Evolutionary conservation across 2,797 vertebrate genomes (phyloP).

Genomic region (Enoplosus armatus): DNA sequence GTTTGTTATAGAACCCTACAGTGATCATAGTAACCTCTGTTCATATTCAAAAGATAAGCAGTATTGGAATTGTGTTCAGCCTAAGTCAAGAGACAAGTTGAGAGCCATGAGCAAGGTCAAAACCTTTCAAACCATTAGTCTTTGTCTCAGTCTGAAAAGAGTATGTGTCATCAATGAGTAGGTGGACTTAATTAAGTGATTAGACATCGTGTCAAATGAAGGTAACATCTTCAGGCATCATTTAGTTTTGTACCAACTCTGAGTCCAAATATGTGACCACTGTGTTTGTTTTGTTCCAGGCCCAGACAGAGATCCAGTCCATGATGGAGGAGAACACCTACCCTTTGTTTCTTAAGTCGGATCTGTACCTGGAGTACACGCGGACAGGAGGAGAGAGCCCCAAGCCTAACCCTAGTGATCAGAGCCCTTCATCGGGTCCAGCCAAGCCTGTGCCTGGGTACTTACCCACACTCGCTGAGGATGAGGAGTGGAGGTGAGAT

Average conservation of each 20-base stretch:
- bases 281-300: constrained; percentile 80
- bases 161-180: not conserved
- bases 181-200: not conserved
- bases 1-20: not conserved
- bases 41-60: not conserved
- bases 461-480: constrained; percentile 92
- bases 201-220: not conserved
- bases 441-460: constrained; percentile 86
- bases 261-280: constrained; percentile 1
- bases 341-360: constrained; percentile 96
- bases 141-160: not conserved
- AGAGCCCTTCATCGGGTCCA: constrained; percentile 83
- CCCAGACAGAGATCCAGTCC: constrained; percentile 94
- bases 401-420: constrained; percentile 90
- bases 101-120: not conserved
- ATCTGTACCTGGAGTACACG: constrained; percentile 95
- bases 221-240: not conserved
- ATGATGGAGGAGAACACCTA: constrained; percentile 97
- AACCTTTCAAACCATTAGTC: not conserved
- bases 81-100: not conserved
- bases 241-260: not conserved
- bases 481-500: constrained; percentile 93
- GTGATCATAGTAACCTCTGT: not conserved
- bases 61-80: not conserved
- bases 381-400: constrained; percentile 93